Conservation (phyloP, 2,113 vertebrate species). For the Butastur rufipennis region DNA sequence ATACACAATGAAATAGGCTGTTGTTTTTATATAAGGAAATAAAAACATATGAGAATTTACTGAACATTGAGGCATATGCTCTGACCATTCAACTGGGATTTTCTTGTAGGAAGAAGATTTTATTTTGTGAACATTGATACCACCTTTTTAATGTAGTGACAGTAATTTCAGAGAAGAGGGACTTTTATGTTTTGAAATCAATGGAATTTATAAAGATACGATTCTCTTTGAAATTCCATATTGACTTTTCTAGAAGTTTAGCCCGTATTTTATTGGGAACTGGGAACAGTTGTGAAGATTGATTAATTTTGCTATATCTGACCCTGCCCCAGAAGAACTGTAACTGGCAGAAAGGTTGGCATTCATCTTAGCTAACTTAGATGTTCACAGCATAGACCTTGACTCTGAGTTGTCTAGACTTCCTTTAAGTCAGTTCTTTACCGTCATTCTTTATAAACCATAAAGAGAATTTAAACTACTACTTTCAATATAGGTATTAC, state of each 20-base stretch:
- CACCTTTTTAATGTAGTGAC: not conserved
- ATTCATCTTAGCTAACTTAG: not conserved
- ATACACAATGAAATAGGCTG: not conserved
- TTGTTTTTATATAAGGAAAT: not conserved
- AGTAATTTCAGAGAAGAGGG: not conserved
- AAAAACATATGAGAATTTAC: not conserved
- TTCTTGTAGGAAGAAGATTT: not conserved
- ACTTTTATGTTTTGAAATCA: constrained; percentile 20
- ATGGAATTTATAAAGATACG: not conserved
- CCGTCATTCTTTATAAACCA: not conserved
- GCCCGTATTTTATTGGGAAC: not conserved
- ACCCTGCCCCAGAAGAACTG: not conserved
- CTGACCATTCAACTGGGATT: not conserved
- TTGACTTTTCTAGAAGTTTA: constrained; percentile 30
- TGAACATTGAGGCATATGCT: not conserved
- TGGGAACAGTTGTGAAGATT: not conserved
- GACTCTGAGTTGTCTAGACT: not conserved
- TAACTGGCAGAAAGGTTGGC: not conserved
- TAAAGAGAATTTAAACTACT: constrained; percentile 12
- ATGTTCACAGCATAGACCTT: constrained; percentile 7
- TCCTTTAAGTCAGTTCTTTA: not conserved
- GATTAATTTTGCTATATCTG: not conserved
- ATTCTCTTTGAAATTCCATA: constrained; percentile 26
- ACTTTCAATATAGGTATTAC: not conserved
- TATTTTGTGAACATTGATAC: not conserved